Base-by-base conservation (phyloP, 2,797 vertebrate genomes). In the Alcedo quadribrachys region DNA sequence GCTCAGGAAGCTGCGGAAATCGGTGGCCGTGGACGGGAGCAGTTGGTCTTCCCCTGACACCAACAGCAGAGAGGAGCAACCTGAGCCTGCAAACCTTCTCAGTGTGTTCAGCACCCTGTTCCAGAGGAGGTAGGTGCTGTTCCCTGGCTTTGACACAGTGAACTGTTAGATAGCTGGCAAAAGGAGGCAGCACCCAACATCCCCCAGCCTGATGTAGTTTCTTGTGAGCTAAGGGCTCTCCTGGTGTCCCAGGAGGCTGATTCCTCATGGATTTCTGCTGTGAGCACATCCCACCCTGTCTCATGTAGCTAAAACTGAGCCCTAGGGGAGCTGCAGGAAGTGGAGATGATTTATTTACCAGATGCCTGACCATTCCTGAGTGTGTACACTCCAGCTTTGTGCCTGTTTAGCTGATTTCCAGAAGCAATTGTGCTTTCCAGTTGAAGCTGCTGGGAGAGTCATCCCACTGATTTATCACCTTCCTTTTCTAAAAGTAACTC, bases 1-100 rank as follows among this genome's bases (percentile, higher is more conserved):
- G 14, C 37, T 15, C 92, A 98, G 97, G 97, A 98, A 98, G 95
- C 96, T 97, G 71, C 97, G 97, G 71, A 98, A 96, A 89, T 84
- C 95, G 85, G 85, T 94, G 89, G 97, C 96, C 57, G 90, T 87
- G 22, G 96, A 98, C 68, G 97, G 97, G 87, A 97, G 35, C 94
- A 95, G 66, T 28, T 96, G 89, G 79, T 87, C 85, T 75, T 87
- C 85, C 78, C 74, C 91, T 94, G 97, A 97, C 84, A 97, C 93
- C 94, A 68, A 28, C 73, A 96, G 87, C 73, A 96, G 75, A 95
- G 89, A 97, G 6, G 96, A 97, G 87, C 88, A 94, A 58, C 9
- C 92, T 65, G 95, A 95, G 33, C 71, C 96, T 65, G 46, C 55
- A n/a, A 90, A 95, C 37, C 12, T 73, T 62, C 63, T 94, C 32